Percentiles rank a stretch among this genome's conserved stretches.
Evolutionary conservation across 2,888 invertebrate species (phyloP).

Genomic region (Ligdia adustata): DNA sequence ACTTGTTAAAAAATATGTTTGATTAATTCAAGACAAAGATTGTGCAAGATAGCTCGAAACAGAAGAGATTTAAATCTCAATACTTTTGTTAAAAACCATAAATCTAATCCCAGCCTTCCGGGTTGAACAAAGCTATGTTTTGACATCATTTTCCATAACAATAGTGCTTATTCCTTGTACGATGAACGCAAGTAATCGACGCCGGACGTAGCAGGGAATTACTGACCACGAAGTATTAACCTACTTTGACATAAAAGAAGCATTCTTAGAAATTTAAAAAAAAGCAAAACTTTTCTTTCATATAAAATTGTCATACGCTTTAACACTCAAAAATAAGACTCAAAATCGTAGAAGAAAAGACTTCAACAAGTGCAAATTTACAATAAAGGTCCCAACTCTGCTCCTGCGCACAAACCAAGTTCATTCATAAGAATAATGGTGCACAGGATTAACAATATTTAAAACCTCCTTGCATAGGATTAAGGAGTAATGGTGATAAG

Average conservation of each 20-base stretch:
- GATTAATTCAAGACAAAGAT: too few relatives aligned
- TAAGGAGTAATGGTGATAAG: constrained; percentile 70
- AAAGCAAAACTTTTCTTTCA: neutral
- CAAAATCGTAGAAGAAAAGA: constrained; percentile 21
- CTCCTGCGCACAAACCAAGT: constrained; percentile 37
- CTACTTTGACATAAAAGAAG: constrained; percentile 39
- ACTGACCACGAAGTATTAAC: constrained; percentile 39
- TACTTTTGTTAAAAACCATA: constrained; percentile 13
- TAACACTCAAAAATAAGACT: neutral
- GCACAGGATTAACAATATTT: constrained; percentile 61
- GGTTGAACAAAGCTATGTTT: constrained; percentile 64
- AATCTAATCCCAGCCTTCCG: constrained; percentile 59
- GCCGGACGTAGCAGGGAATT: constrained; percentile 65
- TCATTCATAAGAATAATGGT: constrained; percentile 59
- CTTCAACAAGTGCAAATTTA: constrained; percentile 7
- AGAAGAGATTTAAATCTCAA: constrained; percentile 11
- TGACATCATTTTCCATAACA: constrained; percentile 52
- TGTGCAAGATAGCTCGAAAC: constrained; percentile 22
- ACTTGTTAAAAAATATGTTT: too few relatives aligned
- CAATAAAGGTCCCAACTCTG: constrained; percentile 9
- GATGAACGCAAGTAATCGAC: constrained; percentile 68
- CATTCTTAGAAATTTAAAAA: constrained; percentile 44
- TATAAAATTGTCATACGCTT: neutral
- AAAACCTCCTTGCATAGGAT: constrained; percentile 61
- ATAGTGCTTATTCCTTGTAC: constrained; percentile 43